These are phyloP conservation scores for Pipistrellus nathusii DNA, from an alignment of 2,797 vertebrate species.

Conservation along the genomic window DNA sequence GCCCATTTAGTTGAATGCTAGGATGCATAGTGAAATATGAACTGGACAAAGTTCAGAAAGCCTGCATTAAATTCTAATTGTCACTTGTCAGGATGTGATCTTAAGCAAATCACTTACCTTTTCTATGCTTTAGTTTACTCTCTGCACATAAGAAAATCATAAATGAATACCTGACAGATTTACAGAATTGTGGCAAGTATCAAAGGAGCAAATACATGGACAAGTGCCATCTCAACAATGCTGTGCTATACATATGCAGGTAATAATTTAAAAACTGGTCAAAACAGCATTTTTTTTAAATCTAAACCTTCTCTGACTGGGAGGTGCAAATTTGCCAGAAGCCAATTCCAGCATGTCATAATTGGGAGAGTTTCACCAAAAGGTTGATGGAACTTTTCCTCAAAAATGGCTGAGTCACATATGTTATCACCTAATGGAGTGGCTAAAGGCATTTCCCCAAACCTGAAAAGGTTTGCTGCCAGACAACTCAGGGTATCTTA, in stretches of 20 bases:
- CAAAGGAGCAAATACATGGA: neutral
- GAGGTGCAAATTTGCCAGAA: neutral
- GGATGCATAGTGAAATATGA: neutral
- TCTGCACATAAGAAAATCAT: neutral
- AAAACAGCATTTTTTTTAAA: constrained; percentile 13
- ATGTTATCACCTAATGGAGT: no score
- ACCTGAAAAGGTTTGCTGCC: no score
- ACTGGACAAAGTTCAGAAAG: neutral
- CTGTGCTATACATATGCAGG: neutral
- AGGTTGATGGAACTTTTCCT: no score
- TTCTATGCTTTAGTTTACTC: neutral
- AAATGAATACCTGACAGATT: neutral
- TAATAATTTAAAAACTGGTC: neutral
- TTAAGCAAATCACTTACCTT: neutral
- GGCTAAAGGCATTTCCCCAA: no score
- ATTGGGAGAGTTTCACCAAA: no score
- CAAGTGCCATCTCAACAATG: neutral
- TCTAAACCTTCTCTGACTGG: neutral
- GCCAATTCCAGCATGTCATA: no score
- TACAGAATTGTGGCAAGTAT: neutral
- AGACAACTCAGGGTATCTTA: no score
- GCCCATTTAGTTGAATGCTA: neutral
- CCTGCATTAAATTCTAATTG: neutral
- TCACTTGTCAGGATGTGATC: neutral
- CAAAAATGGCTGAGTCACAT: no score